phyloP scores from a whole-genome alignment of 2,888 invertebrate species.

The Acrobeloides nanus region DNA sequence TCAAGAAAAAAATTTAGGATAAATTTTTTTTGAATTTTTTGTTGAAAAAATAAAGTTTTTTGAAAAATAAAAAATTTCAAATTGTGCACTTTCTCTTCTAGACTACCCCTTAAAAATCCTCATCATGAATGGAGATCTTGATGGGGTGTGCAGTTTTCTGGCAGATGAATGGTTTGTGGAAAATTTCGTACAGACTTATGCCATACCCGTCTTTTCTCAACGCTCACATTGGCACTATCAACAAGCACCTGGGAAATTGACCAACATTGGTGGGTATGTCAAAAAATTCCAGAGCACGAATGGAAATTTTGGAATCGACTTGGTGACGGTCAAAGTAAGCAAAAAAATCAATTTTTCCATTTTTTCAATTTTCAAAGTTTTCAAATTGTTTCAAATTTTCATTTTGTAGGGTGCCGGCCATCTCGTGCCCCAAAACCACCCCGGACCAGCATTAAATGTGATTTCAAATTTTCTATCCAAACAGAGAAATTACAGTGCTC shows the following conservation, averaged over 20 bases:
- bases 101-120: constrained; percentile 19
- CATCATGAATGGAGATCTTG: constrained; percentile 38
- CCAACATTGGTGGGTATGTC: constrained; percentile 34
- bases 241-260: constrained; percentile 44
- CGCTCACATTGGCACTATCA: too few species aligned
- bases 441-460: neutral
- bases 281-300: constrained; percentile 32
- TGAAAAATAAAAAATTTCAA: too few species aligned
- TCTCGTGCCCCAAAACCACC: neutral
- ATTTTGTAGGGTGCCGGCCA: constrained; percentile 8
- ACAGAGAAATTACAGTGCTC: neutral
- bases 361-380: too few species aligned
- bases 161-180: constrained; percentile 9
- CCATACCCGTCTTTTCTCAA: too few species aligned
- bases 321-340: constrained; percentile 23
- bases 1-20: too few species aligned
- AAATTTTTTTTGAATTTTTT: too few species aligned
- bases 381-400: too few species aligned
- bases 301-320: constrained; percentile 10
- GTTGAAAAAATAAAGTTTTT: too few species aligned
- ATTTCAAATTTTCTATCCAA: neutral
- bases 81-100: too few species aligned
- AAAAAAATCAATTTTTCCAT: too few species aligned
- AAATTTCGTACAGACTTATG: too few species aligned
- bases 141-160: constrained; percentile 35